phyloP scores from a whole-genome alignment of 1,140 invertebrate genomes.

The Diabrotica undecimpunctata region DNA sequence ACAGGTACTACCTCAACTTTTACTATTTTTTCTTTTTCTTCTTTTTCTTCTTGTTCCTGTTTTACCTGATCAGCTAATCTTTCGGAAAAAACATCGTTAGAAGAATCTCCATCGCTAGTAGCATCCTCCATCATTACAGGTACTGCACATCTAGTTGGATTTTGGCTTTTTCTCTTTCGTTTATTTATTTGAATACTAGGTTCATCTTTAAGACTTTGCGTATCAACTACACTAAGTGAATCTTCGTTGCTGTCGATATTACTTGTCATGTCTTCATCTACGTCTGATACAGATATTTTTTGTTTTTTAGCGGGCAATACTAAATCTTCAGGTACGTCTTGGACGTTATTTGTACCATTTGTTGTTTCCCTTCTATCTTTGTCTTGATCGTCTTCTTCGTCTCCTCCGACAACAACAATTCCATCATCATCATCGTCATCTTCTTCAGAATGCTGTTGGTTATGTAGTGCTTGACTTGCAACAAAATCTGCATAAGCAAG shows the following conservation, averaged over 20 bases:
- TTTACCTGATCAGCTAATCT: conserved; percentile 31
- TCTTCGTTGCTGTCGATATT: conserved; percentile 74
- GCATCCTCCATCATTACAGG: conserved; percentile 50
- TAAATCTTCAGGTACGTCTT: conserved; percentile 63
- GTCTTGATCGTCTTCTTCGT: conserved; percentile 57
- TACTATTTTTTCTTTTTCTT: conserved; percentile 18
- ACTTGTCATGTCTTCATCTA: conserved; percentile 63
- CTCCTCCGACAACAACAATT: conserved; percentile 58
- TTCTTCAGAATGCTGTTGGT: conserved; percentile 47
- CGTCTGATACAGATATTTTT: conserved; percentile 59
- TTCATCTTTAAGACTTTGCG: conserved; percentile 53
- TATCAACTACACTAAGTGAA: conserved; percentile 57
- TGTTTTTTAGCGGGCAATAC: conserved; percentile 61
- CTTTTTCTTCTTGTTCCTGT: conserved; percentile 27
- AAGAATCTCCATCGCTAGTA: conserved; percentile 60
- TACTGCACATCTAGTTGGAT: conserved; percentile 79
- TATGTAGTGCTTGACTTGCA: conserved; percentile 44
- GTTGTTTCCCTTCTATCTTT: conserved; percentile 29
- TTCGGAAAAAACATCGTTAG: conserved; percentile 55
- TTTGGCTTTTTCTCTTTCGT: conserved; percentile 86
- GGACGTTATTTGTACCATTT: conserved; percentile 28
- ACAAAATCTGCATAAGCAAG: conserved; percentile 48
- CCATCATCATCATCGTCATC: conserved; percentile 60
- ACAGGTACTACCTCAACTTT: conserved; percentile 23
- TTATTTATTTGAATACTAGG: conserved; percentile 54